Percentiles rank a stretch among this genome's conserved stretches.
Evolutionary conservation across 1,140 invertebrate genomes (phyloP).

Genomic region (Vollenhovia emeryi): DNA sequence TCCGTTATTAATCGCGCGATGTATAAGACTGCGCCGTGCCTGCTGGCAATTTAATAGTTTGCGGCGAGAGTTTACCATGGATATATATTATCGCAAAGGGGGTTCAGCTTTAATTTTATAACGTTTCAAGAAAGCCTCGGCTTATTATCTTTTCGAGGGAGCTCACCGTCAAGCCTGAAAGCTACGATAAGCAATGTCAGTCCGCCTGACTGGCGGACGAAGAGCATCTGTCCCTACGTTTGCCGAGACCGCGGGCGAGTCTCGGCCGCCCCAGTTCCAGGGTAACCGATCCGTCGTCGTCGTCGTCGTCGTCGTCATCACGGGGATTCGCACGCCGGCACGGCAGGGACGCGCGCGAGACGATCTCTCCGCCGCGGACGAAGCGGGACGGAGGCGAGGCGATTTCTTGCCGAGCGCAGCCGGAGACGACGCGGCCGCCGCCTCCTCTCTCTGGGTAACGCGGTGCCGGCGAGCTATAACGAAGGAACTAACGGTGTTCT

Average conservation of each 20-base stretch:
- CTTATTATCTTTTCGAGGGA: constrained; percentile 7
- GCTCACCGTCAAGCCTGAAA: not conserved
- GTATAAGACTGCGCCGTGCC: not conserved
- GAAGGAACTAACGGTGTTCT: constrained; percentile 83
- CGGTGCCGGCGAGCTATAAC: constrained; percentile 78
- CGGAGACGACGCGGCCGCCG: constrained; percentile 23
- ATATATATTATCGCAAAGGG: not conserved
- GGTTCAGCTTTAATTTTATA: not conserved
- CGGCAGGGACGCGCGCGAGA: constrained; percentile 27
- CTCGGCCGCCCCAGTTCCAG: constrained; percentile 7
- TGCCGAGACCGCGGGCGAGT: constrained; percentile 3
- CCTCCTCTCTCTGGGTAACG: constrained; percentile 75
- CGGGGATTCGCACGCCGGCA: too few species aligned
- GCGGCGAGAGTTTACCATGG: not conserved
- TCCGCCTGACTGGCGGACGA: not conserved
- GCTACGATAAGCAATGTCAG: not conserved
- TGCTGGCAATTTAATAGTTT: not conserved
- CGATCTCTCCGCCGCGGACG: too few species aligned
- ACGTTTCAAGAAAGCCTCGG: not conserved
- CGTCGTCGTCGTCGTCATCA: not conserved
- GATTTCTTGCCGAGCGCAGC: constrained; percentile 58
- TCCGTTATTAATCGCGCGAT: not conserved
- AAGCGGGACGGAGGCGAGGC: not conserved
- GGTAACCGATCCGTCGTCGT: not conserved
- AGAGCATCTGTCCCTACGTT: not conserved